Evolutionary conservation across 2,888 invertebrate species (phyloP), one percentile per base, ranked within the genome.

Genomic region (Hypomecis atomaria): DNA sequence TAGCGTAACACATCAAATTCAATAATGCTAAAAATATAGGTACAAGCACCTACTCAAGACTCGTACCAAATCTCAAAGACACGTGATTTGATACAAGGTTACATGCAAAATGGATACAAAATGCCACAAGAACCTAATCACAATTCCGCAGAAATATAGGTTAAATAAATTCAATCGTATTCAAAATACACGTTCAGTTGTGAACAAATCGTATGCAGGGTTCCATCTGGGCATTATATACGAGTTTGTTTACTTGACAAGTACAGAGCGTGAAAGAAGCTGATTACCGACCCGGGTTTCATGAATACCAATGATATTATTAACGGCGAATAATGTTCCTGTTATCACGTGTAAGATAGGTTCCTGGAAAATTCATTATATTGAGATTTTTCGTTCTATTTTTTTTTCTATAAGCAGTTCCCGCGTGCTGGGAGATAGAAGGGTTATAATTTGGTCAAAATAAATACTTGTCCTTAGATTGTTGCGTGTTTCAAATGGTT

Each of bases 271-370:
- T 64, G 70, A 66, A 67, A 68, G 70, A 70, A 70, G 67, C 72
- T 76, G 76, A 79, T 80, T 79, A 76, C 68, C 65, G 60, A 57
- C 53, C 63, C 48, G 62, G 66, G 71, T 74, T 72, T 63, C 68
- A 77, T 80, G 78, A 81, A 79, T 81, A 79, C 71, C 74, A 79
- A 81, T 77, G 73, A 74, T 72, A 66, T 73, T 64, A 64, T 64
- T 56, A 64, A 52, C 56, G 64, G 45, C 11, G 47, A 74, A 75
- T 77, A 73, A 74, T 61, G 68, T 50, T 23, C 11, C 57, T 49
- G 50, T 66, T 65, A 67, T 65, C 64, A 60, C 59, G 50, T 59
- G 42, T 53, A 44, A 10, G 40, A 37, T 6, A 10, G 9, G n/a
- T 47, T 57, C 8, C 23, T 40, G 7, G 52, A 6, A 40, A 52